Percentiles rank a stretch among this genome's conserved stretches.
phyloP scores from a whole-genome alignment of 2,888 invertebrate species.

The Augiades crinisus region DNA sequence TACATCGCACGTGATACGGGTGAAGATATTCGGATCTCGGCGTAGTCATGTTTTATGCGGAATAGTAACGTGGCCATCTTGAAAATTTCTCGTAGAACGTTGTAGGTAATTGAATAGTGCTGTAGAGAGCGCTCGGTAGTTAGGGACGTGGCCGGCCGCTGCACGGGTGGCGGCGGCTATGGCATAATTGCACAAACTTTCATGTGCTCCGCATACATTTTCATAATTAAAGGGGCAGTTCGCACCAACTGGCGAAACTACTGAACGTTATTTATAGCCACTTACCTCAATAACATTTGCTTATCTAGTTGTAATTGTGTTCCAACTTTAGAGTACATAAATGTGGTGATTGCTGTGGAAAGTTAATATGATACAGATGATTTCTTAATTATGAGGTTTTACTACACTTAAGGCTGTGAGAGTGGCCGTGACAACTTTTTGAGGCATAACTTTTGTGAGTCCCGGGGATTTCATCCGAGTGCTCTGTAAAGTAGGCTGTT shows the following conservation, averaged over 20 bases:
- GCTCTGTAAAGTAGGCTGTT: conserved; percentile 24
- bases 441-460: conserved; percentile 21
- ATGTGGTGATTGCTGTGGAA: neutral
- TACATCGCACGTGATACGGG: neutral
- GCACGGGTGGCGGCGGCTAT: conserved; percentile 53
- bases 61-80: conserved; percentile 54
- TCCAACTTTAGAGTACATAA: neutral
- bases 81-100: conserved; percentile 52
- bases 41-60: conserved; percentile 32
- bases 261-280: conserved; percentile 61
- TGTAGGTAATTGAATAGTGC: conserved; percentile 71
- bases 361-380: too few species aligned
- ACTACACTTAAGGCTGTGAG: neutral
- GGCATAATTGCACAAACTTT: conserved; percentile 78
- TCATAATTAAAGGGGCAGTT: conserved; percentile 78
- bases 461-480: conserved; percentile 24
- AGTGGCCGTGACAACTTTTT: conserved; percentile 11
- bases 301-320: conserved; percentile 34
- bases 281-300: conserved; percentile 54
- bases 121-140: conserved; percentile 59
- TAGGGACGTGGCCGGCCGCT: conserved; percentile 63
- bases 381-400: neutral
- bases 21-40: conserved; percentile 6
- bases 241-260: conserved; percentile 63
- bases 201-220: conserved; percentile 79